These are phyloP conservation scores for Pherbina coryleti DNA, from an alignment of 2,888 invertebrate species.

Conservation along the genomic window DNA sequence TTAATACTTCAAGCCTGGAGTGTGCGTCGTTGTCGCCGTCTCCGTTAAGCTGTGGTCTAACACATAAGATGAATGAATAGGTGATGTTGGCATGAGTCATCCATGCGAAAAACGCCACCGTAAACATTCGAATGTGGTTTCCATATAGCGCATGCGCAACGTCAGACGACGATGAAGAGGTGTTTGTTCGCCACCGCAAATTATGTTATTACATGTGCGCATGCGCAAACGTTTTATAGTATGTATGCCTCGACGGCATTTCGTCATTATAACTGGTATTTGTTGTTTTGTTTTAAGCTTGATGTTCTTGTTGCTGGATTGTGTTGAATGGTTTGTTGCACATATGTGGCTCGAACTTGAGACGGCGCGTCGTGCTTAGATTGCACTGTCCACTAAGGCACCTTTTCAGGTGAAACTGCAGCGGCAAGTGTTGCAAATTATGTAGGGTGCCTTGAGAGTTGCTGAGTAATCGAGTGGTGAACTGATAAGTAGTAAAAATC, in stretches of 20 bases:
- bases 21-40: too few species aligned
- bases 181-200: slow-evolving; percentile 46
- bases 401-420: slow-evolving; percentile 8
- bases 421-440: background rate
- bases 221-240: slow-evolving; percentile 42
- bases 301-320: background rate
- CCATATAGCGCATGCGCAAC: background rate
- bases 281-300: background rate
- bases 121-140: slow-evolving; percentile 15
- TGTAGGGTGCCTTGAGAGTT: background rate
- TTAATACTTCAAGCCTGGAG: background rate
- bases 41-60: too few species aligned
- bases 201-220: slow-evolving; percentile 40
- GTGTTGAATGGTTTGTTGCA: background rate
- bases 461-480: too few species aligned
- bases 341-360: background rate
- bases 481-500: too few species aligned
- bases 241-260: slow-evolving; percentile 13
- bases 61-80: background rate
- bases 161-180: background rate
- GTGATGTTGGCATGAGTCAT: slow-evolving; percentile 22
- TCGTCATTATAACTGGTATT: background rate
- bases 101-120: background rate
- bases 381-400: background rate
- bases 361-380: background rate